Evolutionary conservation across 2,888 invertebrate species (phyloP).

Genomic region (Tipula lateralis): DNA sequence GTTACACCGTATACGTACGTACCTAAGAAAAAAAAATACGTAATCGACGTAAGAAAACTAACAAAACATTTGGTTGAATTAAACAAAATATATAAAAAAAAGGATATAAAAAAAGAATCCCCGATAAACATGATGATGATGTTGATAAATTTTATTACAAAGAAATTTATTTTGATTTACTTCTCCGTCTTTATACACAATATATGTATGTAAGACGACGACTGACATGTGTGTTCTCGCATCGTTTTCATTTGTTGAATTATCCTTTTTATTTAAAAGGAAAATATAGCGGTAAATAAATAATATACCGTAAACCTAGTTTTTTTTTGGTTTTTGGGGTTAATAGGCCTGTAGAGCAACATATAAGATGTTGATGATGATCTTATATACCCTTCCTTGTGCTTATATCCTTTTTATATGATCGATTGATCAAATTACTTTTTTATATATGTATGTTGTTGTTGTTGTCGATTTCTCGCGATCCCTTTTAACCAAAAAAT

Average conservation of each 20-base stretch:
- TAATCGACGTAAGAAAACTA: neutral
- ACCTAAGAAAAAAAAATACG: neutral
- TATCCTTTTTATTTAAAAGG: neutral
- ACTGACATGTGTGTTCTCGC: slow-evolving; percentile 19
- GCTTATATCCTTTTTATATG: neutral
- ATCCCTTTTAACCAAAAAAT: neutral
- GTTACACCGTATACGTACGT: neutral
- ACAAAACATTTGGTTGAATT: slow-evolving; percentile 14
- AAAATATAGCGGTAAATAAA: neutral
- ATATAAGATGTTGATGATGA: neutral
- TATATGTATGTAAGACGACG: neutral
- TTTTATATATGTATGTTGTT: neutral
- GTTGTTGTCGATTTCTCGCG: neutral
- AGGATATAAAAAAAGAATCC: slow-evolving; percentile 9
- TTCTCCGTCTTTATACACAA: neutral
- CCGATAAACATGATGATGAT: slow-evolving; percentile 24
- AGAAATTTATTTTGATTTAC: slow-evolving; percentile 24
- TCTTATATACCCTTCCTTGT: neutral
- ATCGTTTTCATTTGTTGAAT: neutral
- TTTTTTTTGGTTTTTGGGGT: neutral
- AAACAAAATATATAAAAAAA: neutral
- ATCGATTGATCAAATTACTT: neutral
- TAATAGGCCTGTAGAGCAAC: slow-evolving; percentile 3
- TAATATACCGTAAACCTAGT: slow-evolving; percentile 19
- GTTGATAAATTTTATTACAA: slow-evolving; percentile 24